Base-by-base conservation (phyloP, 2,888 invertebrate species). In the Leucania comma region DNA sequence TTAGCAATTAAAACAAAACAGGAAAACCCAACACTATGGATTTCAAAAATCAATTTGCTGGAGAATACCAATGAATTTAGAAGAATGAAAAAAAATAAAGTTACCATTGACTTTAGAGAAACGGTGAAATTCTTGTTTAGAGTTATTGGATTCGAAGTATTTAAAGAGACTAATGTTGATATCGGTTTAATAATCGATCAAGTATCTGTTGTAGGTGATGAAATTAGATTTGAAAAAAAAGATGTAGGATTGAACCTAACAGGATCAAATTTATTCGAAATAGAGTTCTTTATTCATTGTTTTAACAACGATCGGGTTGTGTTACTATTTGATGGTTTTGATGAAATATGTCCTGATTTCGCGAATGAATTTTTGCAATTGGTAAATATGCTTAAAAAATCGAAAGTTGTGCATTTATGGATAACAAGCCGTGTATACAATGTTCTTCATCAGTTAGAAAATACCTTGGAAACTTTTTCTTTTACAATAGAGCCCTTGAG, bases 301-400 rank as follows among this genome's bases (percentile, higher is more conserved):
- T 83, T 65, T 57, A 80, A 82, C 42, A 82, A 72, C 35, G 20
- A 62, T 9, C 61, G 71, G n/a, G 54, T 83, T 26, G 73, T 46
- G 3, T 38, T 81, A 9, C 35, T 86, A 50, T 74, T 85, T 12
- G 85, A 86, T 57, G 84, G 85, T 50, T 84, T 84, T 74, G 85
- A 86, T 72, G 85, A 86, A 79, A 84, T 86, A 42, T 80, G 79
- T 64, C 85, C 85, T 0, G 78, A 84, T 69, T 86, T 71, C 53
- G 59, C 76, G 8, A 42, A 62, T 29, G 68, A 74, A 32, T 77
- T 78, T 58, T 68, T 81, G 9, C 51, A 80, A 29, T 50, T 86
- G 59, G 60, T 82, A 22, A 57, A 68, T 64, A 50, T 63, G 1
- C 60, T 86, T 4, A 75, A 70, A 42, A 63, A 32, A 0, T 81